phyloP scores from a whole-genome alignment of 2,888 invertebrate species.

The Diplolepis rosae region DNA sequence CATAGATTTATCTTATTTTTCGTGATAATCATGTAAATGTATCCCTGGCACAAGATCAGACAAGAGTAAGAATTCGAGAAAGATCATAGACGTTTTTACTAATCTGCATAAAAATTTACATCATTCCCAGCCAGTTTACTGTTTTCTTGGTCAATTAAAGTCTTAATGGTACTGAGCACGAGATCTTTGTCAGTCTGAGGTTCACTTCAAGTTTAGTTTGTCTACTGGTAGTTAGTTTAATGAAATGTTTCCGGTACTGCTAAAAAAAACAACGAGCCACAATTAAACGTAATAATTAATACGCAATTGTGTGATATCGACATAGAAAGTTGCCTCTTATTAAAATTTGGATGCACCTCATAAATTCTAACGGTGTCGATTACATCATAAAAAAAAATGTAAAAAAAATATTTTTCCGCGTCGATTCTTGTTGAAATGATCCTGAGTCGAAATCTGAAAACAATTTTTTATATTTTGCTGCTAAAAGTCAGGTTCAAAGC shows the following conservation, averaged over 20 bases:
- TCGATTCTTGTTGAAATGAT: slow-evolving; percentile 16
- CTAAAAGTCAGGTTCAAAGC: too few species aligned
- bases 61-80: slow-evolving; percentile 5
- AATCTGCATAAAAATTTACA: neutral
- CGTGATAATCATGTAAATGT: too few species aligned
- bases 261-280: neutral
- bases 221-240: slow-evolving; percentile 8
- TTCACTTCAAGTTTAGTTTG: slow-evolving; percentile 9
- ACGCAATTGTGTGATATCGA: slow-evolving; percentile 17
- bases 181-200: slow-evolving; percentile 23
- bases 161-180: neutral
- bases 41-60: too few species aligned
- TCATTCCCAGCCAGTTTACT: slow-evolving; percentile 16
- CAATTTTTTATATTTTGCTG: too few species aligned
- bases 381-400: slow-evolving; percentile 12
- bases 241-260: slow-evolving; percentile 22
- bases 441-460: too few species aligned
- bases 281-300: slow-evolving; percentile 22
- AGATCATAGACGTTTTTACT: neutral
- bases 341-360: neutral
- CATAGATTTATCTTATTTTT: too few species aligned
- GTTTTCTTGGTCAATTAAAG: slow-evolving; percentile 21
- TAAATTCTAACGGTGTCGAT: slow-evolving; percentile 5
- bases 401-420: slow-evolving; percentile 18
- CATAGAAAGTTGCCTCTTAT: slow-evolving; percentile 9